Percentiles rank a stretch among this genome's conserved stretches.
Conservation (phyloP, 1,140 invertebrate genomes). For the Apis laboriosa region DNA sequence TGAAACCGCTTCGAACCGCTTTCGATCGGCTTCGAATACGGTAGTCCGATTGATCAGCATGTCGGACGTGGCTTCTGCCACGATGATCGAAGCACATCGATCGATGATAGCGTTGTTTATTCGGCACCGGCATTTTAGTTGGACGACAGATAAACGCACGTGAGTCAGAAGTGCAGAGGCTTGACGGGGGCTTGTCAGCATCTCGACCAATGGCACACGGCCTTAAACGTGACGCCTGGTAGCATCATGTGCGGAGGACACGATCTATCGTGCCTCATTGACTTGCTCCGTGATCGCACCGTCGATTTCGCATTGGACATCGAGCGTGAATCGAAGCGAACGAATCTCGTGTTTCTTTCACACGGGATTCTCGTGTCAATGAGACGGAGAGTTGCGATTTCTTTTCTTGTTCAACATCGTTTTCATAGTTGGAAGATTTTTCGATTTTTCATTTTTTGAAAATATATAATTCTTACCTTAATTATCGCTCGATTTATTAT, state of each 20-base stretch:
- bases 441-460: too few species aligned
- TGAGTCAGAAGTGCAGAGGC: conserved; percentile 56
- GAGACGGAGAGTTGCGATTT: background rate
- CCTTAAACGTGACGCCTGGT: conserved; percentile 44
- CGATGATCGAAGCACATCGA: background rate
- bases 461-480: too few species aligned
- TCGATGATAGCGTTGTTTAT: conserved; percentile 2
- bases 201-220: conserved; percentile 50
- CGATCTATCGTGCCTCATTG: conserved; percentile 14
- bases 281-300: conserved; percentile 18
- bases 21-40: too few species aligned
- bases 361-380: background rate
- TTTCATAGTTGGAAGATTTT: too few species aligned
- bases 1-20: background rate
- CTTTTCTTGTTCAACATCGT: background rate
- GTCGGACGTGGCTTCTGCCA: background rate
- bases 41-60: background rate
- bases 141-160: conserved; percentile 42
- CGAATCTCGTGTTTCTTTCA: background rate
- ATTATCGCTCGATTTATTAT: too few species aligned
- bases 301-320: background rate
- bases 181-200: conserved; percentile 56
- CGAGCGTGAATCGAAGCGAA: background rate
- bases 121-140: conserved; percentile 28
- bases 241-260: conserved; percentile 22